A percentile compares a stretch with the other conserved stretches of the same genome.
Evolutionary conservation across 2,797 vertebrate species (phyloP).

Genomic region (Myiotriccus ornatus): DNA sequence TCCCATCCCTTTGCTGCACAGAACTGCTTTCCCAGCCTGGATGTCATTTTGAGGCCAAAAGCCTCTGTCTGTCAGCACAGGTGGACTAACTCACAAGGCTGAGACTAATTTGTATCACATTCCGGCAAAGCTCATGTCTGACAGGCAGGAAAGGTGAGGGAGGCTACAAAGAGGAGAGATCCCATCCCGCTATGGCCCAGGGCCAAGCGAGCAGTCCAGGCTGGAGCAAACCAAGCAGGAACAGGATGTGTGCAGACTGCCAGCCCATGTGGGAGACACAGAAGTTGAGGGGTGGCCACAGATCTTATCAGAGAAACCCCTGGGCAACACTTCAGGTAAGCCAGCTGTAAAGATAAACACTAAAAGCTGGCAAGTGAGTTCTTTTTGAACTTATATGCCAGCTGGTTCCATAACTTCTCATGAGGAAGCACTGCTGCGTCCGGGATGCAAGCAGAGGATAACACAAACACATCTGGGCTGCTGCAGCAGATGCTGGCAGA

Average conservation of each 20-base stretch:
- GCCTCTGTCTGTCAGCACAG: background rate
- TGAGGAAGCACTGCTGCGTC: background rate
- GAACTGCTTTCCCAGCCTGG: background rate
- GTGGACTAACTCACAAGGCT: background rate
- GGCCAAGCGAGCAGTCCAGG: background rate
- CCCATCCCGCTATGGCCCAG: background rate
- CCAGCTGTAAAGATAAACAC: background rate
- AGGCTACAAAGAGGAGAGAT: background rate
- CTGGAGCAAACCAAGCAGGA: background rate
- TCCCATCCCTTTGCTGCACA: background rate
- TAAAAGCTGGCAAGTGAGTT: background rate
- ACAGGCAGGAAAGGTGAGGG: background rate
- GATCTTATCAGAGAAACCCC: background rate
- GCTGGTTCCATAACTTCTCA: background rate
- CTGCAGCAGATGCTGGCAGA: background rate
- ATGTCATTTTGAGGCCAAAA: background rate
- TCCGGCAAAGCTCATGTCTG: background rate
- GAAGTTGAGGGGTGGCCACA: background rate
- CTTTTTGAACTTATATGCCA: background rate
- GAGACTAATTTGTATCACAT: background rate
- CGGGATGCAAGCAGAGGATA: background rate
- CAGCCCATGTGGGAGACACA: background rate
- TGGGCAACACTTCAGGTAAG: background rate
- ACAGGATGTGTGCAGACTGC: background rate
- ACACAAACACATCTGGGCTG: background rate